phyloP scores from a whole-genome alignment of 2,888 invertebrate genomes.

The Agrochola lychnidis region DNA sequence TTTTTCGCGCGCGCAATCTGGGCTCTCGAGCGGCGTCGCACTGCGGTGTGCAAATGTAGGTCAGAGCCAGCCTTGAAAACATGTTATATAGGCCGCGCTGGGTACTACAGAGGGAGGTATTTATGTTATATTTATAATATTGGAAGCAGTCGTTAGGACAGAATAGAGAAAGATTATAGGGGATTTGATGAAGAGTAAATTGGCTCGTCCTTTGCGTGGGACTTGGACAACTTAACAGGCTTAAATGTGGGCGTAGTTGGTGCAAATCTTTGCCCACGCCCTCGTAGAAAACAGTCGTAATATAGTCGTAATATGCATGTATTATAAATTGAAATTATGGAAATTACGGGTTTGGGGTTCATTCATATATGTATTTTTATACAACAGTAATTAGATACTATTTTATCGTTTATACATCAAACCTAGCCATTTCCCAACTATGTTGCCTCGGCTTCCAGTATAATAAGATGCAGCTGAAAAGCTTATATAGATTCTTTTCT shows the following conservation, averaged over 20 bases:
- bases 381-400: too few relatives aligned
- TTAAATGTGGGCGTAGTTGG: neutral
- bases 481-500: too few relatives aligned
- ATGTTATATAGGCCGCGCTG: constrained; percentile 53
- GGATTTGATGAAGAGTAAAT: neutral
- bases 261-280: neutral
- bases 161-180: constrained; percentile 3
- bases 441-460: too few relatives aligned
- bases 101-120: constrained; percentile 13
- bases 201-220: neutral
- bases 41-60: constrained; percentile 53
- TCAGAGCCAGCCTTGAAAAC: constrained; percentile 58
- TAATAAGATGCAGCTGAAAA: too few relatives aligned
- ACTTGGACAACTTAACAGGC: neutral
- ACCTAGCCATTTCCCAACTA: too few relatives aligned
- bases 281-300: too few relatives aligned
- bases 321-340: neutral
- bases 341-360: neutral
- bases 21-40: constrained; percentile 49
- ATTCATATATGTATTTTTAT: too few relatives aligned
- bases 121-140: constrained; percentile 18
- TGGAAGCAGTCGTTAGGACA: constrained; percentile 4
- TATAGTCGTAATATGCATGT: too few relatives aligned
- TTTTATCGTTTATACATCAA: too few relatives aligned
- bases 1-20: constrained; percentile 63